Base-by-base conservation (phyloP, 2,888 invertebrate species). In the Nomada hirtipes region DNA sequence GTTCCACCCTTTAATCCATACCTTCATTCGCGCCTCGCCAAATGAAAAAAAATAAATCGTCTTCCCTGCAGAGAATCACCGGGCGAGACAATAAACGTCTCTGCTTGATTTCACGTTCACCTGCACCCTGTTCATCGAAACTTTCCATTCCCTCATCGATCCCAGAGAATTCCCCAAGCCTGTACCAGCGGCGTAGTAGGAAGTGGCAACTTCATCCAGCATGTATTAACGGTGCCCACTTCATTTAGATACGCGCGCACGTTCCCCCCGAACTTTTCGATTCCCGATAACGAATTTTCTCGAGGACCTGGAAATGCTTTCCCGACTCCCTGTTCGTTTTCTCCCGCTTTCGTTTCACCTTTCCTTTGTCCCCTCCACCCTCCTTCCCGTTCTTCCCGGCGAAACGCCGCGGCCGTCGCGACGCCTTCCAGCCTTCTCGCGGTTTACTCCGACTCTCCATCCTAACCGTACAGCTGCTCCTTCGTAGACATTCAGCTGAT, bases 281-380 rank as follows among this genome's bases (percentile, higher is more conserved):
- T 90, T 84, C 83, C 82, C 88, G 84, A 88, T 90, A 90, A 90
- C 86, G 88, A 90, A 90, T 89, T 90, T 90, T 88, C 85, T 65
- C 71, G 64, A 78, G 74, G 83, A 88, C 81, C 82, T 84, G 85
- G 79, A 88, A 90, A 89, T 85, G 86, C 85, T 89, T 82, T 88
- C 69, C 77, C 61, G 44, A 79, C 80, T 78, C 79, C 84, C 75
- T 71, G 29, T 52, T 47, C 42, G 68, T 50, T 47, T 65, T 52
- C 23, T 50, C 50, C 42, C 18, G 47, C 18, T 57, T 29, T 18
- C 11, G 36, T 20, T 67, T 20, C 44, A 18, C 64, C 63, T 47
- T 23, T 0, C 20, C 42, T 13, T 52, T 63, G 42, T 26, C 29
- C 3, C n/a, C 36, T 18, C n/a, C 15, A 3, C 42, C 60, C 13